Base-by-base conservation (phyloP, 1,140 invertebrate species). In the Heterodera carotae region DNA sequence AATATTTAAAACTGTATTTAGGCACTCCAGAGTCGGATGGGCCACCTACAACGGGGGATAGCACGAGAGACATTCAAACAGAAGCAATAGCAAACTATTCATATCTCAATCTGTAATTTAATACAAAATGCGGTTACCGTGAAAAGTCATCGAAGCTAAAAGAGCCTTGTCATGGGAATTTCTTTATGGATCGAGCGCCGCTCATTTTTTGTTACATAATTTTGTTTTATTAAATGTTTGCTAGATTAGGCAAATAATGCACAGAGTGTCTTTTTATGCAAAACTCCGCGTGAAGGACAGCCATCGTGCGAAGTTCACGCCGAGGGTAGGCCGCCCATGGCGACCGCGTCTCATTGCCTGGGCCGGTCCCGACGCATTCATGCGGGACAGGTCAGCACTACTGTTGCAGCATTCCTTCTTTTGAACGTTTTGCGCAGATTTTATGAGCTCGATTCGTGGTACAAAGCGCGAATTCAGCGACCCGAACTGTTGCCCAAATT, bases 311-410 rank as follows among this genome's bases (percentile, higher is more conserved):
- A 77, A 66, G 39, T 69, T 62, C 4, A 80, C 84, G 36, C 86
- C 85, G 25, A 76, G 83, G 34, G 84, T 87, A 33, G 76, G 60
- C 59, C 79, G 86, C 2, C 84, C 82, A 2, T 75, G 70, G 83
- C 77, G 86, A 34, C 85, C 86, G 34, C 60, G 86, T 29, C 79
- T 83, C 2, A 83, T 87, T 67, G 86, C 85, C 34, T 86, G 85
- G 85, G 86, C 86, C 27, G 85, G 85, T 22, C 86, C 85, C n/a
- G 78, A 81, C 33, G 86, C 85, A 48, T 86, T 86, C 67, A 75
- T 79, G 34, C 81, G 79, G 25, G 81, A 86, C 53, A 81, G 85
- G 85, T 85, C 48, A 15, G 48, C 22, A 4, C 48, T 22, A 22
- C 75, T 29, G 43, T 72, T 7, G 75, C 69, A 68, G 62, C n/a